Conservation (phyloP, 2,888 invertebrate species). For the Chrysina gloriosa region DNA sequence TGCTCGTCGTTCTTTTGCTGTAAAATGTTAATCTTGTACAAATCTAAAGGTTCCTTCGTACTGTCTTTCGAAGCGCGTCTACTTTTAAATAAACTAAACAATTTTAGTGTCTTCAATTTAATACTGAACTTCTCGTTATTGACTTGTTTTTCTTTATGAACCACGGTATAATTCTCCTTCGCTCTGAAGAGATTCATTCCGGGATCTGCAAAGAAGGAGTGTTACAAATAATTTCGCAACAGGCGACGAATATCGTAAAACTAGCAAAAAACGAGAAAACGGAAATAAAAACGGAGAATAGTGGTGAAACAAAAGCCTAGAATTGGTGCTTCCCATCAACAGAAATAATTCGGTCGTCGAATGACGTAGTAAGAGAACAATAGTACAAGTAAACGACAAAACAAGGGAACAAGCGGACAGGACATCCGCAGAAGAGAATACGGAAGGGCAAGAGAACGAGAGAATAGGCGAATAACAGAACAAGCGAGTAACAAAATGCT, state of each 20-base stretch:
- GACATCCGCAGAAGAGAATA: too few species aligned
- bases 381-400: too few species aligned
- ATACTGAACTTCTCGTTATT: slow-evolving; percentile 11
- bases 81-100: slow-evolving; percentile 39
- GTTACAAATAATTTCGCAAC: too few species aligned
- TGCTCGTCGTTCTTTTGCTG: slow-evolving; percentile 46
- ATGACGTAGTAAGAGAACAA: too few species aligned
- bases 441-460: too few species aligned
- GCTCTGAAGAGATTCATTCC: slow-evolving; percentile 12
- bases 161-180: not conserved
- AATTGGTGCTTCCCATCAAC: too few species aligned
- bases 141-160: slow-evolving; percentile 3
- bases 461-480: too few species aligned
- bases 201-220: not conserved
- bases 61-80: slow-evolving; percentile 35
- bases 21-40: slow-evolving; percentile 54
- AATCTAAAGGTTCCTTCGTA: slow-evolving; percentile 45
- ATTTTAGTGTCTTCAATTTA: slow-evolving; percentile 27
- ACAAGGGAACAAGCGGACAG: too few species aligned
- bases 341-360: too few species aligned
- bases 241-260: too few species aligned
- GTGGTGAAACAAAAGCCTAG: too few species aligned
- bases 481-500: too few species aligned
- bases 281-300: not conserved
- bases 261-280: not conserved